A percentile compares a stretch with the other conserved stretches of the same genome.
Conservation (phyloP, 2,888 invertebrate species). For the Thera obeliscata region DNA sequence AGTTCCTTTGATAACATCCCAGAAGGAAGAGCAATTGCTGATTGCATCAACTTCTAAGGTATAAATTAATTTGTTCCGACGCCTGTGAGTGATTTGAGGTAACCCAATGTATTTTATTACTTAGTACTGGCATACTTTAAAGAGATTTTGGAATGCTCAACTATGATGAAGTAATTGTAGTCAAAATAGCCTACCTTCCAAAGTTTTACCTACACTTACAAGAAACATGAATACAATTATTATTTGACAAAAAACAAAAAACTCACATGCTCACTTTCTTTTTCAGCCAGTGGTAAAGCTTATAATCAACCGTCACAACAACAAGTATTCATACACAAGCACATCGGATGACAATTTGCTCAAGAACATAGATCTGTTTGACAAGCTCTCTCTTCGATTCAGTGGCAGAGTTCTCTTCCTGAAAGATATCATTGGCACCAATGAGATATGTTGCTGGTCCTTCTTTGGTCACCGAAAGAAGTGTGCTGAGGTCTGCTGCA, state of each 20-base stretch:
- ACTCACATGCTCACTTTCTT: constrained; percentile 38
- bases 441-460: constrained; percentile 99
- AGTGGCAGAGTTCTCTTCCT: constrained; percentile 98
- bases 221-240: not conserved
- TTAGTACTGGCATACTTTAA: too few species aligned
- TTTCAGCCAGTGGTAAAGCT: constrained; percentile 96
- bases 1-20: constrained; percentile 97
- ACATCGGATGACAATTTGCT: constrained; percentile 99
- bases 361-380: constrained; percentile 99
- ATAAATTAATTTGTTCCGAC: not conserved
- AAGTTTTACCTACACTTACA: too few species aligned
- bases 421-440: constrained; percentile 98
- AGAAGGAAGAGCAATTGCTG: constrained; percentile 93
- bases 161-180: too few species aligned
- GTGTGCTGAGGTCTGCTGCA: constrained; percentile 98
- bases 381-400: constrained; percentile 97
- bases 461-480: constrained; percentile 99
- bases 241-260: too few species aligned
- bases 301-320: constrained; percentile 98
- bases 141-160: too few species aligned
- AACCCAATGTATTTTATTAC: too few species aligned
- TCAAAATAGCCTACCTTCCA: too few species aligned
- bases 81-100: too few species aligned
- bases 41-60: constrained; percentile 93
- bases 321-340: constrained; percentile 99